Base-by-base conservation (phyloP, 2,797 vertebrate species). In the Pampus argenteus region DNA sequence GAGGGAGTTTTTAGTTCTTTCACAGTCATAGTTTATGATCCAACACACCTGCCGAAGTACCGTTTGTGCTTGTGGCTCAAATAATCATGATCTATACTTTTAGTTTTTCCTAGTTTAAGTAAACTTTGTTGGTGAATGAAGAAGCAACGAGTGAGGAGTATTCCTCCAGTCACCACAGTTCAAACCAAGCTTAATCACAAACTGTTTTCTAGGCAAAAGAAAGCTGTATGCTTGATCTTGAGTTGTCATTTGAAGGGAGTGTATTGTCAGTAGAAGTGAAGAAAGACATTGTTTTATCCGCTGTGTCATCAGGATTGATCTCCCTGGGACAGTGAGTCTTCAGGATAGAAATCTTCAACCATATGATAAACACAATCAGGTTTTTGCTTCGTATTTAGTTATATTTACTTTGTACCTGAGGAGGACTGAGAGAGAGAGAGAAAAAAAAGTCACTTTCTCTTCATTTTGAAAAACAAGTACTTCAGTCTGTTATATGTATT, bases 401-500 rank as follows among this genome's bases (percentile, higher is more conserved):
- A 9, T 22, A 22, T 61, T 74, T 22, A 31, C 23, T 61, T 55
- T 56, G 26, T 5, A 11, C 47, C 48, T n/a, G 57, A 52, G 36
- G 55, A 36, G 22, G 26, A n/a, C 54, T 51, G 58, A 6, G 42
- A 34, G 31, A n/a, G n/a, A n/a, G 48, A 58, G 8, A 36, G 8
- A n/a, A 52, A 58, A 64, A 58, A 47, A 26, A 51, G n/a, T 64
- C n/a, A 28, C 28, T 28, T 47, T 31, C 36, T 67, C 11, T 38
- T 71, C 45, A 58, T 17, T 2, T 54, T 66, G 45, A 63, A 68
- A 74, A 68, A 72, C 28, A 17, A 71, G 15, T 31, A 23, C 29
- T 52, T 8, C 0, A 55, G 29, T 17, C 26, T 77, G 70, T 79
- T 23, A 64, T 36, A 25, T n/a, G 23, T 22, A 45, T 60, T 71